phyloP scores from a whole-genome alignment of 2,113 vertebrate genomes.

The Anhinga rufa region DNA sequence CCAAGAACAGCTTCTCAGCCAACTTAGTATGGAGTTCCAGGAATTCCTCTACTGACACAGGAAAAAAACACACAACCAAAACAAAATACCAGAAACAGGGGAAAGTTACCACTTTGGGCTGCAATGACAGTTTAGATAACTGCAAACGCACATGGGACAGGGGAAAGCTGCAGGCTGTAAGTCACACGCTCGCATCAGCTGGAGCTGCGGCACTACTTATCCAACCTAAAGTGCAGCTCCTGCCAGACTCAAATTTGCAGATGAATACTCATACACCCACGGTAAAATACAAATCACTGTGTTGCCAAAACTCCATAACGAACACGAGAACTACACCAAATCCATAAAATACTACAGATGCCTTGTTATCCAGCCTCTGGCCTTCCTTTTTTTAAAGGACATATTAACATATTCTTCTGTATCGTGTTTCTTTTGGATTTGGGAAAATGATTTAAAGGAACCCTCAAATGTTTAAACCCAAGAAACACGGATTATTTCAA shows the following conservation, averaged over 20 bases:
- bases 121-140: neutral
- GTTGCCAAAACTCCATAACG: neutral
- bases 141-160: neutral
- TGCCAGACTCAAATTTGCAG: neutral
- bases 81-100: neutral
- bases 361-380: neutral
- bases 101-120: neutral
- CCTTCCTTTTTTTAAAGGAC: neutral
- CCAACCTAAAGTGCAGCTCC: neutral
- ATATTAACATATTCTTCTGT: neutral
- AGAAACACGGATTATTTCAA: neutral
- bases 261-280: neutral
- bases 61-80: neutral
- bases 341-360: neutral
- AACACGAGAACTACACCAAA: neutral
- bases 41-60: neutral
- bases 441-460: neutral
- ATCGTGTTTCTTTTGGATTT: neutral
- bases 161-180: neutral
- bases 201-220: neutral
- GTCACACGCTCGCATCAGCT: neutral
- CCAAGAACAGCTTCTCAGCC: neutral
- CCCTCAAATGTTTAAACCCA: neutral
- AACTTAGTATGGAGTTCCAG: neutral
- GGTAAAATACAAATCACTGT: neutral